Evolutionary conservation across 2,113 vertebrate genomes (phyloP), one percentile per base, ranked within the genome.

Genomic region (Oostethus manadensis): DNA sequence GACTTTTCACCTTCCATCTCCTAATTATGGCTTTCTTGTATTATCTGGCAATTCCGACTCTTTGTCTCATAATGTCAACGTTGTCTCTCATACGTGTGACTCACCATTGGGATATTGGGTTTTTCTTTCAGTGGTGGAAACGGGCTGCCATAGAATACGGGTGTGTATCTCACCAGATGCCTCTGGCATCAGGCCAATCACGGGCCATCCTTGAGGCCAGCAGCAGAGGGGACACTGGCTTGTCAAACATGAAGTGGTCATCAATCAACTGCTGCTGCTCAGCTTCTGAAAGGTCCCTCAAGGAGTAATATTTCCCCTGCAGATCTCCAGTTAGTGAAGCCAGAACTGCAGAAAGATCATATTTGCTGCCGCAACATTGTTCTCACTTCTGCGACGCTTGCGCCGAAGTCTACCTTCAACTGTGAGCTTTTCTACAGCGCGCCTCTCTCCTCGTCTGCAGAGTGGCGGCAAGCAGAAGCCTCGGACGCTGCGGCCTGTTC

Each of bases 221-320:
- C 53, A 55, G 53, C 33, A 55, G 35, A 21, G 53, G 53, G 18
- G 53, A 55, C 53, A 55, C 53, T 6, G 53, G 53, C 35, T 55
- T 55, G 35, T 55, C 53, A 14, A 55, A 55, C n/a, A 55, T 33
- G n/a, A 55, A 20, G 53, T 55, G 53, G 35, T 55, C 53, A 14
- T 55, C 53, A 55, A 55, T 55, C 53, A 55, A 8, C 53, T 40
- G n/a, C 33, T 55, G 53, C 53, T 55, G 53, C 10, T 55, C 53
- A 8, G 10, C 53, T 15, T 55, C 53, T 20, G 53, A 40, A 18
- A 55, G 35, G 13, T 55, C 18, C 38, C 53, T 20, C 53, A 55
- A 40, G 10, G 53, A 55, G 38, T 21, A 55, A 18, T 55, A 55
- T 33, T 55, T 55, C 53, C 53, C 53, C 13, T 55, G 53, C 35